These are phyloP conservation scores for Caenorhabditis auriculariae DNA, from an alignment of 2,888 invertebrate genomes.

Conservation along the genomic window DNA sequence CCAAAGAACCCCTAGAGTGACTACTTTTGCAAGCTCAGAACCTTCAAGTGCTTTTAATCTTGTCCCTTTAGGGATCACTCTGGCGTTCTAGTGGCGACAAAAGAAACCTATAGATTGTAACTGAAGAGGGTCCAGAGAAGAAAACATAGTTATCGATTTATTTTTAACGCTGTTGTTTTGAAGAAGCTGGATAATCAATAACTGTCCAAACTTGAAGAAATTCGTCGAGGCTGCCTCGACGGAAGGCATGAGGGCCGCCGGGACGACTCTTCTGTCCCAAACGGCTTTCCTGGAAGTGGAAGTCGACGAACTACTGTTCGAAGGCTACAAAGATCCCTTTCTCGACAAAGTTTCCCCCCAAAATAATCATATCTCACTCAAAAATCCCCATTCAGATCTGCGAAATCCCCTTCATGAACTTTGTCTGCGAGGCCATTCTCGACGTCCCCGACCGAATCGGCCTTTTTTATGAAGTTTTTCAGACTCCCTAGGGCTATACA, in stretches of 20 bases:
- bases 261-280: slow-evolving; percentile 57
- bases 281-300: slow-evolving; percentile 62
- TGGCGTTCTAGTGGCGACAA: too few species aligned
- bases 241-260: slow-evolving; percentile 56
- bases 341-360: slow-evolving; percentile 48
- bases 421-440: slow-evolving; percentile 59
- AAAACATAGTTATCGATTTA: background rate
- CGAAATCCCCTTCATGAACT: slow-evolving; percentile 59
- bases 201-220: too few species aligned
- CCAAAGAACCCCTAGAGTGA: too few species aligned
- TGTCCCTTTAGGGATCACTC: too few species aligned
- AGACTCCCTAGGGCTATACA: background rate
- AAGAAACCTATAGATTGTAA: background rate
- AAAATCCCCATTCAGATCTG: slow-evolving; percentile 37
- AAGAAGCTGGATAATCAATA: background rate
- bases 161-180: background rate
- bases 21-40: too few species aligned
- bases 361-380: background rate
- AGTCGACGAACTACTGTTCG: slow-evolving; percentile 59
- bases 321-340: slow-evolving; percentile 61
- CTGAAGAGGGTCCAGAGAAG: background rate
- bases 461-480: slow-evolving; percentile 51
- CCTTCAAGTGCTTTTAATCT: too few species aligned
- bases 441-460: slow-evolving; percentile 61
- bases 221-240: slow-evolving; percentile 62